Base-by-base conservation (phyloP, 2,113 vertebrate species). In the Picathartes gymnocephalus region DNA sequence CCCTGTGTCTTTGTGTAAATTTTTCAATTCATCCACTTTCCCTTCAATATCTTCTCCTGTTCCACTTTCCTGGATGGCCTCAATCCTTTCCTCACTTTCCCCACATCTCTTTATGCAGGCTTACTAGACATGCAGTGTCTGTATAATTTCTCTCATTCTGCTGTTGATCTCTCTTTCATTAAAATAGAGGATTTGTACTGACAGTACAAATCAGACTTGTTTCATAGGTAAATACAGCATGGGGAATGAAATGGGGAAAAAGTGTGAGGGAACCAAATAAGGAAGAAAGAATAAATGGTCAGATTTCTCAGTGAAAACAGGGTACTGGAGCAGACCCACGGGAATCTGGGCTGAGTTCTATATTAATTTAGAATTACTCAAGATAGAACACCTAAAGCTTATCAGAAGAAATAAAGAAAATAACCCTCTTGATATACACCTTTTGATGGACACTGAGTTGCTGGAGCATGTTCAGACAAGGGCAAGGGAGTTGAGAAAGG, bases 391-490 rank as follows among this genome's bases (percentile, higher is more conserved):
- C 11, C 5, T 17, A 73, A 65, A 88, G 62, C 13, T 70, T 70
- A 39, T 0, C 3, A 44, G 47, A 91, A 88, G 58, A 89, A 86
- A 33, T 44, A 27, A 56, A 33, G 30, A n/a, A 91, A 76, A n/a
- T 2, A 0, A 12, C 2, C 8, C 6, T 48, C 31, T 57, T 69
- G 28, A 57, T 86, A 48, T 1, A 22, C 17, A 27, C 1, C 5
- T 56, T 58, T 56, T 73, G n/a, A 70, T 33, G 44, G 57, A n/a
- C 42, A 39, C 6, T 6, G 7, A 15, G 10, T 19, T 50, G 23
- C 33, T 39, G 31, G 27, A 83, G 31, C 0, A 0, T 33, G 27
- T 44, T 31, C 33, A 90, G 35, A 62, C 15, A 64, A 37, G 31
- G 27, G 27, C 22, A 33, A 37, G 30, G 24, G 39, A 57, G 7